Percentiles rank a stretch among this genome's conserved stretches.
Evolutionary conservation across 23 tunicate genomes (phyloP).

Genomic region (Halocynthia aurantium): DNA sequence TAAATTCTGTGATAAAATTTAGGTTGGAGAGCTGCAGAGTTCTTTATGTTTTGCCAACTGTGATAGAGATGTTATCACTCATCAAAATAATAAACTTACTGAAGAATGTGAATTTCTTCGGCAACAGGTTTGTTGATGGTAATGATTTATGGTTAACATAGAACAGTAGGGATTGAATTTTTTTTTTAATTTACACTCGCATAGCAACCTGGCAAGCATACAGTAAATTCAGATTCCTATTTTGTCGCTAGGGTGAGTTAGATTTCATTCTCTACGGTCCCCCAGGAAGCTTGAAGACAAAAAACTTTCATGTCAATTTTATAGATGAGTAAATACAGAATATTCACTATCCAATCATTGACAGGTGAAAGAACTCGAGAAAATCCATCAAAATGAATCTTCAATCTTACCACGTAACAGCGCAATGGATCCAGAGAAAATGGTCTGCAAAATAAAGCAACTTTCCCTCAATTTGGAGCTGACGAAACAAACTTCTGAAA

Average conservation of each 20-base stretch:
- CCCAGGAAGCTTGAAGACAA: too few relatives aligned
- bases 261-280: too few relatives aligned
- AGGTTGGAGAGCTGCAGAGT: slow-evolving; percentile 34
- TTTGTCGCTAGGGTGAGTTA: too few relatives aligned
- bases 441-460: slow-evolving; percentile 37
- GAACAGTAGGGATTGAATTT: too few relatives aligned
- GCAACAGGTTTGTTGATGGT: slow-evolving; percentile 14
- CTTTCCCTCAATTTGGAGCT: slow-evolving; percentile 26
- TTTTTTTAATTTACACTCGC: too few relatives aligned
- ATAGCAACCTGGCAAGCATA: too few relatives aligned
- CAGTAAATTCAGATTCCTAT: too few relatives aligned
- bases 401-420: slow-evolving; percentile 11
- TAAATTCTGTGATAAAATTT: not conserved
- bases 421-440: slow-evolving; percentile 26
- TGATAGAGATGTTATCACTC: slow-evolving; percentile 26
- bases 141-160: too few relatives aligned
- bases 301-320: too few relatives aligned
- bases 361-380: slow-evolving; percentile 21
- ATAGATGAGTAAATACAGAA: too few relatives aligned
- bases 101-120: slow-evolving; percentile 29
- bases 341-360: too few relatives aligned
- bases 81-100: slow-evolving; percentile 17
- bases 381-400: not conserved
- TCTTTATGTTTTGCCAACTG: slow-evolving; percentile 11
- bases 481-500: slow-evolving; percentile 20